Base-by-base conservation (phyloP, 2,113 vertebrate species). In the Prietella phreatophila region DNA sequence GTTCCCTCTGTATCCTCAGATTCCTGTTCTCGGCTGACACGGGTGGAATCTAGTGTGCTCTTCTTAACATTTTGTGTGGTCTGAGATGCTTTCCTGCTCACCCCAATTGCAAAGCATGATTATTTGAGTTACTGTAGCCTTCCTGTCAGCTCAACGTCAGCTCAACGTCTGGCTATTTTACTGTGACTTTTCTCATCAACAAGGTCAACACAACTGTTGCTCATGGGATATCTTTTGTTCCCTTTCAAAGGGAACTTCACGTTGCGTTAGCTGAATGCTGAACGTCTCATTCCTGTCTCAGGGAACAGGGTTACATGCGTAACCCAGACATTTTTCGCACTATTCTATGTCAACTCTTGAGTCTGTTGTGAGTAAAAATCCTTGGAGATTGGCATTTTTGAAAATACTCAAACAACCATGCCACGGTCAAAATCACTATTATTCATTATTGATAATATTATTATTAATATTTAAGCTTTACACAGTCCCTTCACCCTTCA, bases 401-500 rank as follows among this genome's bases (percentile, higher is more conserved):
- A 25, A 63, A 63, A 63, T 63, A 11, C 60, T 10, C 60, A 27
- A 27, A 10, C 60, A 3, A 27, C 60, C 25, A 63, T 63, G 8
- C 25, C 25, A 63, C 8, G 25, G 60, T 63, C 60, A 63, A 63
- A 63, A 63, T 67, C 65, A 67, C 65, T 67, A 67, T 15, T 30
- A 25, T 67, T 15, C 14, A 30, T 0, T 30, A 33, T 67, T 19
- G 22, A 25, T 71, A 20, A 20, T 71, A 71, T 15, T 67, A 67
- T n/a, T 15, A 71, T 36, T 13, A 10, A 22, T 42, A 75, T 75
- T 25, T 25, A 42, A 76, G 47, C 39, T 55, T 84, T 13, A 33
- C 58, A 53, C 27, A 85, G 30, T 30, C 25, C 5, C 5, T 83
- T 85, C 78, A 69, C 39, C 86, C 84, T 86, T 86, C 53, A 79